These are phyloP conservation scores for Euura saliciscinereae DNA, from an alignment of 1,140 invertebrate genomes.

Conservation along the genomic window DNA sequence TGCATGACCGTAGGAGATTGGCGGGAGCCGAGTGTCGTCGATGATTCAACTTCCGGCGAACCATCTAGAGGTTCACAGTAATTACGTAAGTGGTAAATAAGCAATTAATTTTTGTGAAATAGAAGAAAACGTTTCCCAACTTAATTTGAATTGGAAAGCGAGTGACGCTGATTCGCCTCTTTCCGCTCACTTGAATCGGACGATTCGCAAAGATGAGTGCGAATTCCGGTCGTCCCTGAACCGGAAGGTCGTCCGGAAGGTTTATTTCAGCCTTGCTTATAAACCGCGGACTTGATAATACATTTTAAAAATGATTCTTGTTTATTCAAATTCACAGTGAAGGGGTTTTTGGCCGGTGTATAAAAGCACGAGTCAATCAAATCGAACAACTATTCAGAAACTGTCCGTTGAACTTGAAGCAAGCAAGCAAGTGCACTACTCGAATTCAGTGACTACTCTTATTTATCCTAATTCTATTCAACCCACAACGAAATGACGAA, in stretches of 20 bases:
- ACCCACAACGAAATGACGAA: no score
- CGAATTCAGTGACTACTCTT: neutral
- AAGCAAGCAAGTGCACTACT: neutral
- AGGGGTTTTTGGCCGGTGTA: conserved; percentile 24
- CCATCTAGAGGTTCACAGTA: no score
- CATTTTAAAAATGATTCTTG: conserved; percentile 6
- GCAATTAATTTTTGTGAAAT: no score
- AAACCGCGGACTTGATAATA: conserved; percentile 8
- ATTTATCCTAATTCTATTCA: neutral
- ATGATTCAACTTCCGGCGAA: no score
- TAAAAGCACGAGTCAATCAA: conserved; percentile 26
- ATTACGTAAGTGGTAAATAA: no score
- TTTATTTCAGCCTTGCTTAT: neutral
- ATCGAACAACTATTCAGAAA: conserved; percentile 8
- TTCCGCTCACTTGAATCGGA: no score
- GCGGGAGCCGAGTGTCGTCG: no score
- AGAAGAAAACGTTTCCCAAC: no score
- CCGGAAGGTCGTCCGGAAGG: conserved; percentile 33
- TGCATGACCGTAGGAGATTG: no score
- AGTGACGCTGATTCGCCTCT: no score
- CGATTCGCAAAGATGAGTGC: neutral
- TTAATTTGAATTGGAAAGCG: no score
- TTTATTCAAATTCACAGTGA: conserved; percentile 26
- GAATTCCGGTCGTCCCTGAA: conserved; percentile 36
- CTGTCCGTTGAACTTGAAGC: neutral